Conservation (phyloP, 2,888 invertebrate genomes). For the Dastarcus helophoroides region DNA sequence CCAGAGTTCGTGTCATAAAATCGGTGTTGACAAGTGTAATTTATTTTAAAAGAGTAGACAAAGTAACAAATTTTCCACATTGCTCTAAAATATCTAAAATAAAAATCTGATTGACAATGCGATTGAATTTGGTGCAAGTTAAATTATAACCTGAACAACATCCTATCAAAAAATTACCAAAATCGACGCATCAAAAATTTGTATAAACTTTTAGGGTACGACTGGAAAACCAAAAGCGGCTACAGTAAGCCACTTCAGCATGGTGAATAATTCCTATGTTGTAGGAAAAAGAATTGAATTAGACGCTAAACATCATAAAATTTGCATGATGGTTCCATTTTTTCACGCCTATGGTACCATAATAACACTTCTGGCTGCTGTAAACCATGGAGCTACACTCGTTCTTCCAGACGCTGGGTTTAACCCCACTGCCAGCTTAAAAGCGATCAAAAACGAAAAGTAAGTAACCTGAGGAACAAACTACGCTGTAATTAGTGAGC, state of each 20-base stretch:
- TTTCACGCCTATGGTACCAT: slow-evolving; percentile 75
- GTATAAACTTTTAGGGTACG: slow-evolving; percentile 35
- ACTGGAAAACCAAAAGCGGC: slow-evolving; percentile 66
- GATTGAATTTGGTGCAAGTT: no score
- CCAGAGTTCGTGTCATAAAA: no score
- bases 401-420: slow-evolving; percentile 50
- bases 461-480: slow-evolving; percentile 34
- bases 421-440: slow-evolving; percentile 49
- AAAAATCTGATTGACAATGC: no score
- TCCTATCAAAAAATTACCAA: no score
- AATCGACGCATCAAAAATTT: no score
- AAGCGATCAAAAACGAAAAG: slow-evolving; percentile 55
- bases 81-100: no score
- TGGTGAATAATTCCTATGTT: slow-evolving; percentile 64
- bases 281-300: slow-evolving; percentile 43
- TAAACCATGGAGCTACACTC: slow-evolving; percentile 50
- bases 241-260: slow-evolving; percentile 54
- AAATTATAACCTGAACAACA: no score
- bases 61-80: no score
- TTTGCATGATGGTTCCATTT: slow-evolving; percentile 60
- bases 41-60: no score
- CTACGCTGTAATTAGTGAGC: no score
- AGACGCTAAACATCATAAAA: slow-evolving; percentile 37
- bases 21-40: no score
- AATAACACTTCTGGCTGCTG: slow-evolving; percentile 44